These are phyloP conservation scores for Dipodomys merriami DNA, from an alignment of 2,113 vertebrate species.

Conservation along the genomic window DNA sequence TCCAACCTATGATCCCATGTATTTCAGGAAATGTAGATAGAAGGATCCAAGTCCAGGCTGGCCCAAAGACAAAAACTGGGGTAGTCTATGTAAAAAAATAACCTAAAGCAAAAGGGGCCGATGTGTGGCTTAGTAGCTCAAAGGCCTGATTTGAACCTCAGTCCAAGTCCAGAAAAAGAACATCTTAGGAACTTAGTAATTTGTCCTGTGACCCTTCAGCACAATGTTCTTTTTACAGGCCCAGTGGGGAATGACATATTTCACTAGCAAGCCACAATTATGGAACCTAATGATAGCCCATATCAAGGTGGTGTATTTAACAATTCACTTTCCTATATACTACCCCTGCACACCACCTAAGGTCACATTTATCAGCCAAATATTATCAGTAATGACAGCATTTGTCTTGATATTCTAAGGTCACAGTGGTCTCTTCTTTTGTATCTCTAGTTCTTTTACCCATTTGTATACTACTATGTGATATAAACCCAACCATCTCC, in stretches of 20 bases:
- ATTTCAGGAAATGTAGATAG: too few relatives aligned
- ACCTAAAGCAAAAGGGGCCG: too few relatives aligned
- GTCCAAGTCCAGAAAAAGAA: too few relatives aligned
- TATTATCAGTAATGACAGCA: conserved; percentile 99
- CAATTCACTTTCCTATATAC: background rate
- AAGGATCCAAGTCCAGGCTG: too few relatives aligned
- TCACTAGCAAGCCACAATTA: background rate
- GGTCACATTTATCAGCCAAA: conserved; percentile 92
- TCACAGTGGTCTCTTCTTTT: conserved; percentile 80
- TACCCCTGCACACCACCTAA: background rate
- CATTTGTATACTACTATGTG: background rate
- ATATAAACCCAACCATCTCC: background rate
- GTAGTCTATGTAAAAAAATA: too few relatives aligned
- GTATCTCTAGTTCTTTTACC: background rate
- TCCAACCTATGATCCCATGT: too few relatives aligned
- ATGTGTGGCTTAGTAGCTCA: too few relatives aligned
- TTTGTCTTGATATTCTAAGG: conserved; percentile 98
- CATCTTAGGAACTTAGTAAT: background rate
- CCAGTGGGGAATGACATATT: background rate
- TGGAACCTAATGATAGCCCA: background rate
- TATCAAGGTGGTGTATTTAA: background rate
- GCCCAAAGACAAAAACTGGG: too few relatives aligned
- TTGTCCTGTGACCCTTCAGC: background rate
- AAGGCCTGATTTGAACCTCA: too few relatives aligned
- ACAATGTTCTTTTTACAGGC: background rate